A percentile compares a stretch with the other conserved stretches of the same genome.
Evolutionary conservation across 2,797 vertebrate genomes (phyloP).

Genomic region (Leuciscus waleckii): DNA sequence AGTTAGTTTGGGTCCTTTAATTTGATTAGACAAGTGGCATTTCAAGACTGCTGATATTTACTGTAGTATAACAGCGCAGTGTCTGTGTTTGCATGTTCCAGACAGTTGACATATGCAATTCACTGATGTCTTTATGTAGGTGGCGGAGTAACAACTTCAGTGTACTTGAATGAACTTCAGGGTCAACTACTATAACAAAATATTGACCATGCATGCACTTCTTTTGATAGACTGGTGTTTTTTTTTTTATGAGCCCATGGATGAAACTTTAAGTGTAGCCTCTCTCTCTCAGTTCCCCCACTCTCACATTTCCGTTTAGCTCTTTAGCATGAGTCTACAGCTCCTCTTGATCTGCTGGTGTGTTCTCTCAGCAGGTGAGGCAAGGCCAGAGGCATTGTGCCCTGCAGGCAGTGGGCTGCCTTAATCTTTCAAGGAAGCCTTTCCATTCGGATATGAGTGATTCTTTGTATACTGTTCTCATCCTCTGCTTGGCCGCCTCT

Average conservation of each 20-base stretch:
- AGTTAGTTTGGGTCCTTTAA: neutral
- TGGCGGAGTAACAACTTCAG: neutral
- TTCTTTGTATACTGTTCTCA: slow-evolving; percentile 64
- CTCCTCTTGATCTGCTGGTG: slow-evolving; percentile 48
- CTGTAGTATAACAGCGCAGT: too few species aligned
- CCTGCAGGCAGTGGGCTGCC: slow-evolving; percentile 28
- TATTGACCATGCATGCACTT: neutral
- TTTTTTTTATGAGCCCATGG: neutral
- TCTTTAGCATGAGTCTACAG: slow-evolving; percentile 34
- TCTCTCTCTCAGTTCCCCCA: too few species aligned
- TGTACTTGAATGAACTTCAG: too few species aligned
- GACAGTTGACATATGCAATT: neutral
- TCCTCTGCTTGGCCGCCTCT: slow-evolving; percentile 50
- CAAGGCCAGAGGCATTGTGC: slow-evolving; percentile 40
- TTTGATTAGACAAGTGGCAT: neutral
- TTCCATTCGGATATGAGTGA: slow-evolving; percentile 65
- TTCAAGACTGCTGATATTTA: neutral
- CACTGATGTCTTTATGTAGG: neutral
- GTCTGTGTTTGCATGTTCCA: neutral
- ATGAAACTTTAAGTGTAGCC: neutral
- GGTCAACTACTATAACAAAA: neutral
- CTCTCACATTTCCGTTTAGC: slow-evolving; percentile 29
- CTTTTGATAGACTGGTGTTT: neutral
- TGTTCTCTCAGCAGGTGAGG: slow-evolving; percentile 48
- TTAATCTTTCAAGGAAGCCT: slow-evolving; percentile 45